Conservation (phyloP, 2,797 vertebrate genomes). For the Taeniopygia guttata region DNA sequence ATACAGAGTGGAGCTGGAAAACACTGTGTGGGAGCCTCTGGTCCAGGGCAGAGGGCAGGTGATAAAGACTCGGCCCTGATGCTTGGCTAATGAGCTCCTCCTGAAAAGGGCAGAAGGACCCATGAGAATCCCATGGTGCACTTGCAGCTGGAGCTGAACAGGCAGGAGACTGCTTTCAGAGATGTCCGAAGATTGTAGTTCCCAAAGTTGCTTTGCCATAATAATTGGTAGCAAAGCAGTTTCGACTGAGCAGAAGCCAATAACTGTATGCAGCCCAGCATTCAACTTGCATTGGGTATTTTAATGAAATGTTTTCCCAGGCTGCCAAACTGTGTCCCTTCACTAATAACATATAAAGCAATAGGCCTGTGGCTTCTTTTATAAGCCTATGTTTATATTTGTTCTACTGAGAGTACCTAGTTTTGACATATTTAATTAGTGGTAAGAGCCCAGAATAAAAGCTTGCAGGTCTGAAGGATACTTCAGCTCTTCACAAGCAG, state of each 20-base stretch:
- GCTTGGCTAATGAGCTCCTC: neutral
- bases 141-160: neutral
- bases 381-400: neutral
- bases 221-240: neutral
- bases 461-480: neutral
- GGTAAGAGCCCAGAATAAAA: neutral
- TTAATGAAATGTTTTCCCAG: neutral
- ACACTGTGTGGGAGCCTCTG: neutral
- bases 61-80: neutral
- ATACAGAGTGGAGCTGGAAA: neutral
- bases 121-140: fast-evolving
- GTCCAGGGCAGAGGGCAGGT: neutral
- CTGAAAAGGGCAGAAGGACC: neutral
- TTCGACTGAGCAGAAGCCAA: neutral
- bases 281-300: neutral
- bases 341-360: neutral
- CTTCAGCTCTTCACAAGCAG: neutral
- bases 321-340: neutral
- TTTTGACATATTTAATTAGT: slow-evolving; percentile 12
- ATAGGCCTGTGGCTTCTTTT: neutral
- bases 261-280: neutral
- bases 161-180: neutral
- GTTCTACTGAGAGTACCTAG: neutral
- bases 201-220: neutral
- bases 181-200: neutral